A percentile compares a stretch with the other conserved stretches of the same genome.
Conservation (phyloP, 2,113 vertebrate genomes). For the Hippocampus mohnikei region DNA sequence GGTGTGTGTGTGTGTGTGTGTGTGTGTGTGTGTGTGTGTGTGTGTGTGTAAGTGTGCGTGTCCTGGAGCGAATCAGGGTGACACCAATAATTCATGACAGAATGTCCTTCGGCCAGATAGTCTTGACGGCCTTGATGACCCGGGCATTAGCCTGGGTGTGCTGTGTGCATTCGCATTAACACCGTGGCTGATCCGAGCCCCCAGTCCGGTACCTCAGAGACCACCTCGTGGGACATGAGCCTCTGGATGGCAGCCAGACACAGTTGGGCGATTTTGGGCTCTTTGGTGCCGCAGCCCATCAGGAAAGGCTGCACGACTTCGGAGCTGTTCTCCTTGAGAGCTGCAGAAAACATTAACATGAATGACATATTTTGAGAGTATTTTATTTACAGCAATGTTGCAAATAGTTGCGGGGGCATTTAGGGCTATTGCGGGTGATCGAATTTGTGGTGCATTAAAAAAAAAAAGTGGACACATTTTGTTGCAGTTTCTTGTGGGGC, state of each 20-base stretch:
- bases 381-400: not conserved
- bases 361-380: not conserved
- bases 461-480: not conserved
- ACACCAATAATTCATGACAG: not conserved
- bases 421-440: too few species aligned
- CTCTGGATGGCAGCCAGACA: conserved; percentile 97
- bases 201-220: conserved; percentile 86
- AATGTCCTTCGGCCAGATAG: not conserved
- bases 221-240: conserved; percentile 98
- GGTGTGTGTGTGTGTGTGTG: not conserved
- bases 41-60: too few species aligned
- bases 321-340: conserved; percentile 95
- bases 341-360: conserved; percentile 57
- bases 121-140: not conserved
- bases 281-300: conserved; percentile 99
- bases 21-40: too few species aligned
- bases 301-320: conserved; percentile 98
- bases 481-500: too few species aligned
- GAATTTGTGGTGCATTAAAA: too few species aligned
- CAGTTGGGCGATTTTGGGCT: conserved; percentile 97
- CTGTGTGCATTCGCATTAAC: not conserved
- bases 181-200: not conserved
- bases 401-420: too few species aligned
- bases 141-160: not conserved
- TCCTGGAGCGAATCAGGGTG: not conserved